These are phyloP conservation scores for Drosophila rubida DNA, from an alignment of 2,888 invertebrate genomes.

Conservation along the genomic window DNA sequence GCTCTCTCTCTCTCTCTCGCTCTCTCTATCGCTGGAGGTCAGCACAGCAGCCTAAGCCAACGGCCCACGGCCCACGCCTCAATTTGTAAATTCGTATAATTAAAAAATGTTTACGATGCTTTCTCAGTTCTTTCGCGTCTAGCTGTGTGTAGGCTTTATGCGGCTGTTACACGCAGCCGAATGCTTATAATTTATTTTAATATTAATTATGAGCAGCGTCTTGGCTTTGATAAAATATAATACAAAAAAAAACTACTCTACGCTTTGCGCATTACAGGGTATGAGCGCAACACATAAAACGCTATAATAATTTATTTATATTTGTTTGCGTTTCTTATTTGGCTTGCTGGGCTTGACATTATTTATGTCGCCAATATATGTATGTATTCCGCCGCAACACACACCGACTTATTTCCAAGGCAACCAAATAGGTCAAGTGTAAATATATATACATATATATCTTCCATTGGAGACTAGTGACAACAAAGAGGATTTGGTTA, in stretches of 20 bases:
- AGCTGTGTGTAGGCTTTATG: slow-evolving; percentile 17
- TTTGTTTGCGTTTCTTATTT: slow-evolving; percentile 28
- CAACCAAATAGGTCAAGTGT: slow-evolving; percentile 72
- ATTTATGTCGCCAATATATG: slow-evolving; percentile 39
- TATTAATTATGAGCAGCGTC: slow-evolving; percentile 63
- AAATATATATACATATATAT: slow-evolving; percentile 40
- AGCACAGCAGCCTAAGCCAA: slow-evolving; percentile 14
- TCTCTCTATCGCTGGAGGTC: slow-evolving; percentile 24
- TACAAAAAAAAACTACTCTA: slow-evolving; percentile 18
- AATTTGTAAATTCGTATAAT: slow-evolving; percentile 41
- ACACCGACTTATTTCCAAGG: slow-evolving; percentile 27
- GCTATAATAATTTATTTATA: slow-evolving; percentile 15
- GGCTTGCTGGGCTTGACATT: slow-evolving; percentile 61
- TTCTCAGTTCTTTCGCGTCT: not conserved
- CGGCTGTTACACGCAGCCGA: slow-evolving; percentile 41
- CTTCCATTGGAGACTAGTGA: slow-evolving; percentile 1
- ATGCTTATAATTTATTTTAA: slow-evolving; percentile 61
- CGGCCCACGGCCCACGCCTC: no score
- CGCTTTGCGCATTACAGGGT: not conserved
- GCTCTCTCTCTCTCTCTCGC: no score
- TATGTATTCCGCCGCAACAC: slow-evolving; percentile 9
- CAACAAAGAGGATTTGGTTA: slow-evolving; percentile 34
- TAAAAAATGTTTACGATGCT: slow-evolving; percentile 14
- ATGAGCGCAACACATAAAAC: slow-evolving; percentile 31
- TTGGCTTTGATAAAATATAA: slow-evolving; percentile 47